Evolutionary conservation across 2,113 vertebrate species (phyloP), one percentile per base, ranked within the genome.

Genomic region (Ailuropoda melanoleuca): DNA sequence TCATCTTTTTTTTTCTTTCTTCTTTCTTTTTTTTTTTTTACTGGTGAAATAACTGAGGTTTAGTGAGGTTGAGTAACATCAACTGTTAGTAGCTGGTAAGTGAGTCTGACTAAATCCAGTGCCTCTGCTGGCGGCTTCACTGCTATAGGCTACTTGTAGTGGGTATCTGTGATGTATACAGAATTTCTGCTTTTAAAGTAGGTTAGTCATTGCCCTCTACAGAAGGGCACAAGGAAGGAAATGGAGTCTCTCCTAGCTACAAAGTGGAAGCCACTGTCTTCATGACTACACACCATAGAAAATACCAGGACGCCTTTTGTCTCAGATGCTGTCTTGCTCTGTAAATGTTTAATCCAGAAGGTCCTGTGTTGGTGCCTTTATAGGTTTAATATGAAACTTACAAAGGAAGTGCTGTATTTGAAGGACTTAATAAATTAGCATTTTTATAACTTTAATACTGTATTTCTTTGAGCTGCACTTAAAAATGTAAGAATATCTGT

Each of bases 391-490:
- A 74, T 85, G 31, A 94, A 85, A 94, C 64, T 83, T 66, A 91
- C 34, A 96, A 95, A 78, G 74, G 53, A 93, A 97, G 46, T 93
- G 39, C 85, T 70, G 9, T 50, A 39, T 93, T 68, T 96, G 58
- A 94, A 75, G 29, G 60, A 82, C 50, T 82, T 96, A 58, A 86
- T 70, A 95, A 50, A 86, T 92, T 90, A 82, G n/a, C 46, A 84
- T 53, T 88, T 97, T 88, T 97, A 77, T 91, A 93, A 78, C n/a
- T 95, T 88, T 92, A 88, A 58, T 88, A 82, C 77, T 77, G 23
- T 93, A 58, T 74, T 70, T 60, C 56, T 84, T 90, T 86, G 66
- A 96, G 74, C 72, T 75, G 14, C 43, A 66, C 53, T 83, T 95
- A 78, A 92, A 92, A 96, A 72, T 88, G 1, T 93, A 77, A 93